Evolutionary conservation across 2,113 vertebrate species (phyloP).

Genomic region (Passer domesticus): DNA sequence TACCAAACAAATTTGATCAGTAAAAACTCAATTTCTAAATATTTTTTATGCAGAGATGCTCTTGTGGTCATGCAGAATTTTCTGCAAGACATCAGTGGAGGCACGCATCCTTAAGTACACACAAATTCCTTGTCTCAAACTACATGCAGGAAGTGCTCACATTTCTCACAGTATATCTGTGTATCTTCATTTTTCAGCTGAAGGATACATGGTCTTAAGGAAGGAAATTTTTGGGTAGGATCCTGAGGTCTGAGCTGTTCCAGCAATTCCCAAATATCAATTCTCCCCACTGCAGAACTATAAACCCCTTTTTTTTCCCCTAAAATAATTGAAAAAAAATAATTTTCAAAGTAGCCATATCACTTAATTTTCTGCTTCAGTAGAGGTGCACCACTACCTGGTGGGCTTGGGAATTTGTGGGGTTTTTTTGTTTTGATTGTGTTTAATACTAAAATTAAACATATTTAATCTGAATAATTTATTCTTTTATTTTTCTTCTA

Average conservation of each 20-base stretch:
- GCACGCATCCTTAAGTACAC: neutral
- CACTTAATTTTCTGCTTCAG: neutral
- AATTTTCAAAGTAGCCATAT: neutral
- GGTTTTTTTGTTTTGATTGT: neutral
- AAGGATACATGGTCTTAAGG: neutral
- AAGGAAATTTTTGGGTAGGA: neutral
- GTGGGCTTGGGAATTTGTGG: rapidly evolving
- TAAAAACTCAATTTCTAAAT: neutral
- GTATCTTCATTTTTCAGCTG: neutral
- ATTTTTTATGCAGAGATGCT: neutral
- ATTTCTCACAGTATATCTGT: neutral
- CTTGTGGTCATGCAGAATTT: neutral
- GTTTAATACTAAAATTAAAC: neutral
- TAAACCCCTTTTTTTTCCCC: neutral
- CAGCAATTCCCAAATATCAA: neutral
- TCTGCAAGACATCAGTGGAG: neutral
- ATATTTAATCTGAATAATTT: neutral
- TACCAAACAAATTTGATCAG: neutral
- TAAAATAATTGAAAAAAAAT: neutral
- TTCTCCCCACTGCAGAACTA: neutral
- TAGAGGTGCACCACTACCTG: neutral
- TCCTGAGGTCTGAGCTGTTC: neutral
- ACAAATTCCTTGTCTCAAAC: neutral
- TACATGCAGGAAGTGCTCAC: neutral
- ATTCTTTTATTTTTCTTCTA: neutral